Conservation (phyloP, 2,888 invertebrate species). For the Trichacis sp. region DNA sequence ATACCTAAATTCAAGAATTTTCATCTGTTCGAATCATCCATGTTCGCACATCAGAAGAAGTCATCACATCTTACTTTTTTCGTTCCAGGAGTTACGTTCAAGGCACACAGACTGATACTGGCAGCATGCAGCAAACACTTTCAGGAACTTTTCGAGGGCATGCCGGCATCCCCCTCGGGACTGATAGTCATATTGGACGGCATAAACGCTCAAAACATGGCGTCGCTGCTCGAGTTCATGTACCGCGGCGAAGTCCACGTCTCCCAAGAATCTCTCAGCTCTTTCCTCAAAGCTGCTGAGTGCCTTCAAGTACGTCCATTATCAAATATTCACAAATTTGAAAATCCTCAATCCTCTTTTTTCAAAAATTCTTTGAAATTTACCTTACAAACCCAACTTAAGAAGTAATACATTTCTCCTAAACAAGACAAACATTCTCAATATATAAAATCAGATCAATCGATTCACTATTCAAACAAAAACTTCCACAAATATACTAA, state of each 20-base stretch:
- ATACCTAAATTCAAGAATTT: too few species aligned
- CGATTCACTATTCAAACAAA: too few species aligned
- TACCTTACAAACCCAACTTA: too few species aligned
- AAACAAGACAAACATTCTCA: too few species aligned
- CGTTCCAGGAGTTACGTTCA: conserved; percentile 85
- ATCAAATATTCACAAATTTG: too few species aligned
- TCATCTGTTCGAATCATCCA: too few species aligned
- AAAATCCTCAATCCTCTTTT: too few species aligned
- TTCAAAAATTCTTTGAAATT: too few species aligned
- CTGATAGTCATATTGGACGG: conserved; percentile 91
- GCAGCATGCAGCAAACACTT: conserved; percentile 95
- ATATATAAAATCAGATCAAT: too few species aligned
- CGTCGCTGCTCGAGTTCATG: conserved; percentile 92
- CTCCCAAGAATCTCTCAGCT: conserved; percentile 90
- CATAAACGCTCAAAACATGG: conserved; percentile 90
- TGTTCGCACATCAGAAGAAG: too few species aligned
- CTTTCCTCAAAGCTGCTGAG: conserved; percentile 92
- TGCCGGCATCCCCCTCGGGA: conserved; percentile 82
- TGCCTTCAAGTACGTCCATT: conserved; percentile 90
- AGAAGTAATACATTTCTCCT: too few species aligned
- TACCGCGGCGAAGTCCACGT: conserved; percentile 95
- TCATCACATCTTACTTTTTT: not conserved
- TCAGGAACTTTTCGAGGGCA: conserved; percentile 90
- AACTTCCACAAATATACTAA: too few species aligned
- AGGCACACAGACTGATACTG: conserved; percentile 90